Conservation (phyloP, 1,140 invertebrate species). For the Ladona fulva region DNA sequence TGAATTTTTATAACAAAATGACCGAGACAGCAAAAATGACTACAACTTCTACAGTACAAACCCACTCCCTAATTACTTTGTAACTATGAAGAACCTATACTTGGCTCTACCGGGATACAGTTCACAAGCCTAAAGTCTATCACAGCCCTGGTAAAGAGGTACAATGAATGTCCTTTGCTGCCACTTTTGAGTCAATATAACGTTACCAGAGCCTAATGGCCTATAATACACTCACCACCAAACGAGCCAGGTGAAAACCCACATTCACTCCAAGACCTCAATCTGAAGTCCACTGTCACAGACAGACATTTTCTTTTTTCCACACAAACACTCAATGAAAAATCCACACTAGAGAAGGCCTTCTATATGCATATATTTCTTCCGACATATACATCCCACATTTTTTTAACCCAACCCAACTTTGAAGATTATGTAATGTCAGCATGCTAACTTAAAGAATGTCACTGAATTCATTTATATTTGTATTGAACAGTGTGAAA, state of each 20-base stretch:
- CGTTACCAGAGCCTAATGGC: not conserved
- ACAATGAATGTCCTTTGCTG: not conserved
- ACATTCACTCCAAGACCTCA: not conserved
- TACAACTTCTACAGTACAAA: conserved; percentile 17
- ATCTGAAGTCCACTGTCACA: not conserved
- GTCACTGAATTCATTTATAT: not conserved
- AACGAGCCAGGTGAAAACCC: not conserved
- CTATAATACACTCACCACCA: not conserved
- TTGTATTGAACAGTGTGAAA: not conserved
- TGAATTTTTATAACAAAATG: conserved; percentile 16
- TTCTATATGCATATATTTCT: conserved; percentile 10
- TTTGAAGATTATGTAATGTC: not conserved
- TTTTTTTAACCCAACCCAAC: not conserved
- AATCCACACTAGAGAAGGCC: conserved; percentile 3
- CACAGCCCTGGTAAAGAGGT: conserved; percentile 6
- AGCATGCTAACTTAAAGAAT: conserved; percentile 10
- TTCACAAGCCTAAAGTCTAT: conserved; percentile 1
- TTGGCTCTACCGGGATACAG: conserved; percentile 14
- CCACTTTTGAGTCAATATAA: conserved; percentile 10
- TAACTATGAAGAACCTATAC: not conserved
- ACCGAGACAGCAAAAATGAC: conserved; percentile 14
- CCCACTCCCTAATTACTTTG: conserved; percentile 15
- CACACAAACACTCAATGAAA: not conserved
- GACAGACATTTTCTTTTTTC: not conserved
- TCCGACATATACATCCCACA: not conserved